A percentile compares a stretch with the other conserved stretches of the same genome.
phyloP scores from a whole-genome alignment of 2,797 vertebrate species.

The Acanthopagrus latus region DNA sequence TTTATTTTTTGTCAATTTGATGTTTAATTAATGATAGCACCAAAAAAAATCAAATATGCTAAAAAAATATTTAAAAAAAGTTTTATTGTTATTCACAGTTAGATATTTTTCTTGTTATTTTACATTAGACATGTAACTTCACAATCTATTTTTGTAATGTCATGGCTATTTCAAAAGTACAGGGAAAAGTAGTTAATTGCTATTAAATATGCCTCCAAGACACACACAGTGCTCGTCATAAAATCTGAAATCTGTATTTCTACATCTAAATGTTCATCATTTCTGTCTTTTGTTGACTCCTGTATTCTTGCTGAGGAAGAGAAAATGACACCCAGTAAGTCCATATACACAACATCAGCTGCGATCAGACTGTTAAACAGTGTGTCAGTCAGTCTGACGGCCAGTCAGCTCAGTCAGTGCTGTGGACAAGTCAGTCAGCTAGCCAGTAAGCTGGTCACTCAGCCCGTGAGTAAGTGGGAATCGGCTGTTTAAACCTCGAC shows the following conservation, averaged over 20 bases:
- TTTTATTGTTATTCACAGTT: too few species aligned
- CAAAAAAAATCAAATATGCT: too few species aligned
- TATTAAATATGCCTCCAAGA: neutral
- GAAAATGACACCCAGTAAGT: neutral
- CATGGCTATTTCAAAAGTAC: too few species aligned
- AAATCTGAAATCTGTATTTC: slow-evolving; percentile 7
- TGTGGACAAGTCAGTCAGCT: slow-evolving; percentile 13
- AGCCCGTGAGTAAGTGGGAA: slow-evolving; percentile 34
- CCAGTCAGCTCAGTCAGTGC: slow-evolving; percentile 13
- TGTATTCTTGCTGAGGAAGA: neutral
- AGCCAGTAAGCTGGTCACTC: slow-evolving; percentile 39
- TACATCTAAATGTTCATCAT: neutral
- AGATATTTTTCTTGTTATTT: too few species aligned
- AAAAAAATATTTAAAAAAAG: too few species aligned
- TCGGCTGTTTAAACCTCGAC: slow-evolving; percentile 40
- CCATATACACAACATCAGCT: neutral
- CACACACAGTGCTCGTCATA: neutral
- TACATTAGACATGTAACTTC: too few species aligned
- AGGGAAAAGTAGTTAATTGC: too few species aligned
- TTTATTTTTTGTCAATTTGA: too few species aligned
- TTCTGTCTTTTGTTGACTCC: neutral
- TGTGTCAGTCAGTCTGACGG: slow-evolving; percentile 36
- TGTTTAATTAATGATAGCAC: too few species aligned
- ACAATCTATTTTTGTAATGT: too few species aligned
- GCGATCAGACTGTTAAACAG: neutral